Percentiles rank a stretch among this genome's conserved stretches.
Evolutionary conservation across 2,888 invertebrate species (phyloP).

Genomic region (Paralinhomoeus sp.): DNA sequence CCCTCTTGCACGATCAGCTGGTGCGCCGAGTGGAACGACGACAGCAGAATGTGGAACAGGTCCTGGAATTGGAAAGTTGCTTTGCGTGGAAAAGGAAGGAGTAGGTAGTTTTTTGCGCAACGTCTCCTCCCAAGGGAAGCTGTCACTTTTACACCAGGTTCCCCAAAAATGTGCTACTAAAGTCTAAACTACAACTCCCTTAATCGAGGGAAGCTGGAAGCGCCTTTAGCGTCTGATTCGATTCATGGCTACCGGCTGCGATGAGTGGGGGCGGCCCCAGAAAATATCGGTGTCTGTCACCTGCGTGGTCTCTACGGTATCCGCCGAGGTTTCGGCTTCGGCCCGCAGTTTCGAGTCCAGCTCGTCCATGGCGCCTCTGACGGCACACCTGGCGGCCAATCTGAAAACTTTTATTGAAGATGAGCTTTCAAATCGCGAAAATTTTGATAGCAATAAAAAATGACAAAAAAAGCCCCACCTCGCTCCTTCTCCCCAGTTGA

Average conservation of each 20-base stretch:
- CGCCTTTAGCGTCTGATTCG: no score
- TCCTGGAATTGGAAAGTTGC: conserved; percentile 48
- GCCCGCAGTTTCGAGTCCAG: conserved; percentile 27
- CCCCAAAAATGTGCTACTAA: no score
- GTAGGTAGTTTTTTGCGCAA: conserved; percentile 52
- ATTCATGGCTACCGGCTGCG: no score
- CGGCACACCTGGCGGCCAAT: conserved; percentile 38
- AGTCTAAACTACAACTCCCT: no score
- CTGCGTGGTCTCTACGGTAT: no score
- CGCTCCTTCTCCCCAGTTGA: conserved; percentile 73
- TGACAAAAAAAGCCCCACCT: no score
- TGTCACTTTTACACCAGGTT: no score
- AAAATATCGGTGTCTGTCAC: no score
- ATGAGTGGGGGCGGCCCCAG: no score
- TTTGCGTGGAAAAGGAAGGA: conserved; percentile 58
- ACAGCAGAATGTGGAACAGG: conserved; percentile 49
- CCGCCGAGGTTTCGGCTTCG: neutral
- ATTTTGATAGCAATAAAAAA: no score
- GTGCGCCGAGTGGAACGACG: conserved; percentile 61
- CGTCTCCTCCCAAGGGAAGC: conserved; percentile 38
- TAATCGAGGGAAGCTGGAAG: no score
- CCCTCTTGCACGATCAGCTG: conserved; percentile 56
- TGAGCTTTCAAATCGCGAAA: no score
- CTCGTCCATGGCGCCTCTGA: conserved; percentile 59
- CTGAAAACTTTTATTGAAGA: neutral